Base-by-base conservation (phyloP, 2,797 vertebrate genomes). In the Alcedo atthis region DNA sequence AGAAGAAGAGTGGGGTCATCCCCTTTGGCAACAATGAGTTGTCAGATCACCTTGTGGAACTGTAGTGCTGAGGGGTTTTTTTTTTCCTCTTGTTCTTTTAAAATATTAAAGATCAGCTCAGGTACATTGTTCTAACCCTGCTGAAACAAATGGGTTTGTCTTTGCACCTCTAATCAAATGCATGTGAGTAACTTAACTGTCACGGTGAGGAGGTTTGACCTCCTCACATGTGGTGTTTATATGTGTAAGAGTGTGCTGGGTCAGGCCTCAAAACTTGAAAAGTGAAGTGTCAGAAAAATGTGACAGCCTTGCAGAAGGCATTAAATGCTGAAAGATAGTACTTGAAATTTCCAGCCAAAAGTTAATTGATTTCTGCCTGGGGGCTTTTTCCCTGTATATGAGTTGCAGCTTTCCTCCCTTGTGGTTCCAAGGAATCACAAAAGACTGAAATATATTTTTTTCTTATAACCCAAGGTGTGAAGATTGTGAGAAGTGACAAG, bases 311-410 rank as follows among this genome's bases (percentile, higher is more conserved):
- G 40, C 62, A 93, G 84, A 81, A 96, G 64, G 58, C 76, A 51
- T 71, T 70, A 78, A 82, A 93, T 48, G 76, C 73, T 93, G 92
- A 92, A 94, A 93, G 94, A 75, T 87, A 63, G 62, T 77, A 84
- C 63, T 75, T 68, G 73, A 83, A 85, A 55, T 93, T 83, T 93
- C 85, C 85, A 94, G 80, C 61, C 64, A 35, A 84, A 89, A 95
- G 85, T 81, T 89, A 96, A 91, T 87, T 92, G 91, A 83, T 73
- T 95, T 84, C 86, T 94, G 96, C 92, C 81, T 81, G 33, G 68
- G 76, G 89, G 78, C n/a, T 92, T 81, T 92, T 81, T 40, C 40
- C 75, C 51, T 10, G 1, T 32, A 13, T 74, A 74, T 55, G 89
- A 73, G 22, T 55, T 89, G 76, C 66, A 87, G 62, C 73, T 90